Conservation (phyloP, 1,140 invertebrate species). For the Sinonovacula constricta region DNA sequence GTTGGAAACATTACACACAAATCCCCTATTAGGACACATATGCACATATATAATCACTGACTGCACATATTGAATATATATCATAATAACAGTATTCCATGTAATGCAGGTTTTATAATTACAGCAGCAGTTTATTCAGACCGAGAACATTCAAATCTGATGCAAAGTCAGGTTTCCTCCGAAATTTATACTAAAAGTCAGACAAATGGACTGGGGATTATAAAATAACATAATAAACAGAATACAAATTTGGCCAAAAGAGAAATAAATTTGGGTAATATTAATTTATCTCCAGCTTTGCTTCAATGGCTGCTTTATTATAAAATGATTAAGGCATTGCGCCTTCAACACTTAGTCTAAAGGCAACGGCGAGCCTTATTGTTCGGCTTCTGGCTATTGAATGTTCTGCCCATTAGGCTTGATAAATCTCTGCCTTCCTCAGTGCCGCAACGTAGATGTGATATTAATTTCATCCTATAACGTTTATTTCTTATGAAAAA, state of each 20-base stretch:
- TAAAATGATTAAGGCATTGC: not conserved
- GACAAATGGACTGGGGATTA: no score
- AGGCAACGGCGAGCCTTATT: not conserved
- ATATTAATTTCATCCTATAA: not conserved
- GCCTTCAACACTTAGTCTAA: not conserved
- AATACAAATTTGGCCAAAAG: slow-evolving; percentile 39
- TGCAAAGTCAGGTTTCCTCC: no score
- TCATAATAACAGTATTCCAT: no score
- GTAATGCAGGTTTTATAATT: no score
- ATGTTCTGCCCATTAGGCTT: not conserved
- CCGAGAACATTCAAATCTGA: no score
- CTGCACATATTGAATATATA: no score
- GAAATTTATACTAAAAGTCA: no score
- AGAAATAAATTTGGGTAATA: slow-evolving; percentile 44
- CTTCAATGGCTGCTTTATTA: not conserved
- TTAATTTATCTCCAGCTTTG: slow-evolving; percentile 40
- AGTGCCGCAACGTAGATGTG: not conserved
- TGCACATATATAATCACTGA: no score
- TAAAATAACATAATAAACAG: no score
- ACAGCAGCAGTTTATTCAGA: no score
- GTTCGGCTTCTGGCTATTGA: not conserved
- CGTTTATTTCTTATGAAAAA: not conserved
- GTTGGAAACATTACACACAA: no score
- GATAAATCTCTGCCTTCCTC: not conserved
- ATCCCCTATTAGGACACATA: no score